These are phyloP conservation scores for Xanthostigma xanthostigma DNA, from an alignment of 2,888 invertebrate species.

Conservation along the genomic window DNA sequence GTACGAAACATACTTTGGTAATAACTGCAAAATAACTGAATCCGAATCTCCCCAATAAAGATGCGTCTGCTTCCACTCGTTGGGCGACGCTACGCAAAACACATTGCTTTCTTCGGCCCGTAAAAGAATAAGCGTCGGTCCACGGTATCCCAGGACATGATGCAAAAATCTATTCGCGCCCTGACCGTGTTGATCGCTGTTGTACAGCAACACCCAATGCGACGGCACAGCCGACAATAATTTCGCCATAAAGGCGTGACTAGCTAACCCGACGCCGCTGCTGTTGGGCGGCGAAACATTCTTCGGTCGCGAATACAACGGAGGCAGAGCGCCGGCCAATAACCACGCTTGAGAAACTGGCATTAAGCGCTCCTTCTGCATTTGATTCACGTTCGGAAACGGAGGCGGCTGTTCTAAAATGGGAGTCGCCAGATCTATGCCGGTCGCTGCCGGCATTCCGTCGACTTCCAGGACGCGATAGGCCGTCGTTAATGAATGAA, in stretches of 20 bases:
- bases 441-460: constrained; percentile 23
- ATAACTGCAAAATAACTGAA: constrained; percentile 58
- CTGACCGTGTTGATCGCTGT: constrained; percentile 71
- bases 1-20: constrained; percentile 43
- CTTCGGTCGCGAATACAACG: constrained; percentile 33
- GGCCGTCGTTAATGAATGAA: constrained; percentile 42
- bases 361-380: constrained; percentile 28
- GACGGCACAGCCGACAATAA: constrained; percentile 52
- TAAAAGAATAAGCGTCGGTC: constrained; percentile 48
- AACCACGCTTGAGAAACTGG: constrained; percentile 57
- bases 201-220: constrained; percentile 76
- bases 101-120: constrained; percentile 42
- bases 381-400: constrained; percentile 18
- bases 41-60: constrained; percentile 75
- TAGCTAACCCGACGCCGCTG: constrained; percentile 22
- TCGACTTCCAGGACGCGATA: constrained; percentile 31
- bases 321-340: constrained; percentile 47
- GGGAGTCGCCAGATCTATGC: constrained; percentile 60
- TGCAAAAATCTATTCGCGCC: constrained; percentile 79
- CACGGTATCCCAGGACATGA: constrained; percentile 68
- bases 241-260: constrained; percentile 44
- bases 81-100: constrained; percentile 60
- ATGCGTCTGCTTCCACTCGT: constrained; percentile 77
- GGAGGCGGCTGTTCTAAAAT: constrained; percentile 44
- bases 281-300: constrained; percentile 26